Conservation (phyloP, 1,140 invertebrate genomes). For the Doryteuthis pealeii region DNA sequence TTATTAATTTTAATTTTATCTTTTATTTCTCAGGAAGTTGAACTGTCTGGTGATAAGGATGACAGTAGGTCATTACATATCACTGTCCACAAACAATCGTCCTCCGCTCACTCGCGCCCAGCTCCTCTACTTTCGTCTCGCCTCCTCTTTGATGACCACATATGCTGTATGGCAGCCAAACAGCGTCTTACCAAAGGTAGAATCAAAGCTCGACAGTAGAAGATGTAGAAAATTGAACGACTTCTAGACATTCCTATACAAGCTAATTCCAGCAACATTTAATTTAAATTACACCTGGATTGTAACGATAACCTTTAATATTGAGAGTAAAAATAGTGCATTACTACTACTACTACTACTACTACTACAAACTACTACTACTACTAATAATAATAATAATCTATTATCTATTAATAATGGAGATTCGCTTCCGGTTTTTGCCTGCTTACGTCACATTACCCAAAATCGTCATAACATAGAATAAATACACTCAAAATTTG, state of each 20-base stretch:
- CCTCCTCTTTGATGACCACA: conserved; percentile 98
- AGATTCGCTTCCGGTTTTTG: too few relatives aligned
- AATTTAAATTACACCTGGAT: too few relatives aligned
- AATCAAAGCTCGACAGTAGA: conserved; percentile 77
- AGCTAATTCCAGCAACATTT: conserved; percentile 13
- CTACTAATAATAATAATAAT: too few relatives aligned
- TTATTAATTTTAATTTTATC: too few relatives aligned
- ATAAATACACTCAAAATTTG: too few relatives aligned
- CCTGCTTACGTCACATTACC: too few relatives aligned
- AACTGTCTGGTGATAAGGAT: conserved; percentile 86
- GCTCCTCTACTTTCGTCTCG: conserved; percentile 81
- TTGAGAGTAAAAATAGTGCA: too few relatives aligned
- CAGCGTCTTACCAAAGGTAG: conserved; percentile 81
- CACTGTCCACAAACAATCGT: conserved; percentile 82
- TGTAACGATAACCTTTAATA: too few relatives aligned
- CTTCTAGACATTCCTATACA: conserved; percentile 77
- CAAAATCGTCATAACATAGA: too few relatives aligned
- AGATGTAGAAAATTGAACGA: conserved; percentile 88
- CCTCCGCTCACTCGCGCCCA: conserved; percentile 44
- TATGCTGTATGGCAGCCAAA: conserved; percentile 89
- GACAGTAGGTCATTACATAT: conserved; percentile 94
- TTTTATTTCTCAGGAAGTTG: conserved; percentile 65
- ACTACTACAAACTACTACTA: too few relatives aligned
- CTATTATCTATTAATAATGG: too few relatives aligned
- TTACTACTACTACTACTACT: too few relatives aligned